These are phyloP conservation scores for Probaryconus sp. DNA, from an alignment of 1,140 invertebrate species.

Conservation along the genomic window DNA sequence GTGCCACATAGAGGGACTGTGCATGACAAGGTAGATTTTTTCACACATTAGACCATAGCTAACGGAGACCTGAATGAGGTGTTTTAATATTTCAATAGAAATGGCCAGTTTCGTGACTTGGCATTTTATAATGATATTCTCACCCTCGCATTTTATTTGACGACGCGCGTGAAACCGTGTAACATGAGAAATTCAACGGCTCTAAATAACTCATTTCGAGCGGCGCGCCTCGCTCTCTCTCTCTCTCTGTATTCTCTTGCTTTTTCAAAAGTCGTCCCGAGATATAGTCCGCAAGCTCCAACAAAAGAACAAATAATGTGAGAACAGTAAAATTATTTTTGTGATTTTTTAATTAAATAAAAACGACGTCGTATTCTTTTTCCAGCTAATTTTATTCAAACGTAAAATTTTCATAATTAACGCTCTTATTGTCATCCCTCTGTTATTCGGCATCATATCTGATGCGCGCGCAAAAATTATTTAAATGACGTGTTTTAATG, in stretches of 20 bases:
- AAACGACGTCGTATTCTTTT: conserved; percentile 42
- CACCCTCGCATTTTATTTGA: conserved; percentile 73
- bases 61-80: conserved; percentile 73
- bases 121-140: conserved; percentile 78
- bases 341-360: conserved; percentile 51
- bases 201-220: conserved; percentile 72
- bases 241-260: conserved; percentile 38
- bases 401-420: conserved; percentile 47
- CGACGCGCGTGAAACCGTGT: conserved; percentile 64
- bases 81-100: conserved; percentile 79
- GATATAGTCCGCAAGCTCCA: conserved; percentile 26
- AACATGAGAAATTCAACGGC: conserved; percentile 72
- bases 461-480: conserved; percentile 18
- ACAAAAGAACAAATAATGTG: conserved; percentile 46
- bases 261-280: conserved; percentile 52
- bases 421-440: conserved; percentile 18
- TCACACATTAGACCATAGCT: conserved; percentile 71
- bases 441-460: conserved; percentile 16
- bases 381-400: conserved; percentile 51
- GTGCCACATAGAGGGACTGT: conserved; percentile 68
- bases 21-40: conserved; percentile 78
- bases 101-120: conserved; percentile 77
- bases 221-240: too few species aligned
- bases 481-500: conserved; percentile 2
- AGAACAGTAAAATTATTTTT: conserved; percentile 43